A percentile compares a stretch with the other conserved stretches of the same genome.
These are phyloP conservation scores for Dermatemys mawii DNA, from an alignment of 2,113 vertebrate genomes.

Conservation along the genomic window DNA sequence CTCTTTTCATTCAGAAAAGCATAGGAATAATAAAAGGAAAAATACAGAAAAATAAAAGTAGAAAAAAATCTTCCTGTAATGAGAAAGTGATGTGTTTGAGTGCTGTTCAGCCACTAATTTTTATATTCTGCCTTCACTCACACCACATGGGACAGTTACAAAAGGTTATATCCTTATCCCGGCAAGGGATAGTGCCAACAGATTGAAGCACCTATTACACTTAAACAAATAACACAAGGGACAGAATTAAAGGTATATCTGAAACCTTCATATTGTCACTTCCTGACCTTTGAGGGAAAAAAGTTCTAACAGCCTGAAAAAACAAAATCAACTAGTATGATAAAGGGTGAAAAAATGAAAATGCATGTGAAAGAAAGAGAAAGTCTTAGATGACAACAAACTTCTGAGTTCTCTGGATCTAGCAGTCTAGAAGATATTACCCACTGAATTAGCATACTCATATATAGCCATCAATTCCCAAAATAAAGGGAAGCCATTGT, in stretches of 20 bases:
- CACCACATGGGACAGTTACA: fast-evolving
- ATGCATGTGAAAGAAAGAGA: not conserved
- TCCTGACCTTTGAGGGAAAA: not conserved
- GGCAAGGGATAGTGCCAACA: not conserved
- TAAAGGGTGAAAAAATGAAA: not conserved
- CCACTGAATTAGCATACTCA: not conserved
- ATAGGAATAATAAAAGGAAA: constrained; percentile 8
- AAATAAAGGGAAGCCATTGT: not conserved
- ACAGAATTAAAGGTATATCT: not conserved
- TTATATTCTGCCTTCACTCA: not conserved
- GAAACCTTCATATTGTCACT: not conserved
- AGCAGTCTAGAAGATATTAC: not conserved
- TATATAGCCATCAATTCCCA: not conserved
- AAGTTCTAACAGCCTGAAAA: not conserved
- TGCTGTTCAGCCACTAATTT: not conserved
- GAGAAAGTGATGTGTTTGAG: not conserved
- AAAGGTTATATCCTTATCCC: not conserved
- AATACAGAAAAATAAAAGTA: not conserved
- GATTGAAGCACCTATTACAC: not conserved
- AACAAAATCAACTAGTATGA: not conserved
- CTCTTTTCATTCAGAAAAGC: constrained; percentile 18
- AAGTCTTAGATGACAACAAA: not conserved
- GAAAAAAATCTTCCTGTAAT: not conserved
- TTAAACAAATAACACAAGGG: not conserved
- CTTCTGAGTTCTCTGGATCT: not conserved